Evolutionary conservation across 2,888 invertebrate species (phyloP), one percentile per base, ranked within the genome.

Genomic region (Itoplectis maculator): DNA sequence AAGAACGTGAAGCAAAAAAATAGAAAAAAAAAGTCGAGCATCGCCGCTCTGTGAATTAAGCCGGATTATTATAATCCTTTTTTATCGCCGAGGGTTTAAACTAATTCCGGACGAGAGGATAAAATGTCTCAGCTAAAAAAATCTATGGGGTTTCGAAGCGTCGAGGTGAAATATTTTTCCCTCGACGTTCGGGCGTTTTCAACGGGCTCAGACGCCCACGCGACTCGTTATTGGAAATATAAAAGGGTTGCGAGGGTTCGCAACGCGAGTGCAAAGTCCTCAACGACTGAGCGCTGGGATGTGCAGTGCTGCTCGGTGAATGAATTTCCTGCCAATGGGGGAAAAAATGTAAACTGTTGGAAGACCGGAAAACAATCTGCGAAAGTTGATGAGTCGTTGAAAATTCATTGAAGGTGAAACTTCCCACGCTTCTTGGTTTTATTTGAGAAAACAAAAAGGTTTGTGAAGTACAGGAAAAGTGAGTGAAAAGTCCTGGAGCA

Each of bases 21-120:
- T 7, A 2, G 42, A 9, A 70, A 70, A 68, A 66, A 68, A 68
- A 37, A 51, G 35, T 35, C 37, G 8, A 37, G 15, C 15, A 35
- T 45, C 35, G 37, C 35, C 0, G n/a, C 72, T 63, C 51, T 42
- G 20, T 20, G 15, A 42, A 40, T 37, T 37, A 54, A n/a, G 15
- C 15, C 23, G 11, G 15, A 54, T 51, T 15, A 51, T 65, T 42
- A 56, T 18, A 66, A 66, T 59, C 37, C 4, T 23, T 11, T 29
- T 29, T 29, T 29, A 29, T 29, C 5, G 0, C 18, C 8, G 13
- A 18, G 9, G 29, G 68, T 0, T 13, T 18, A 29, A 7, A 47
- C 45, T 45, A 59, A 66, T 59, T 4, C 42, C 13, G n/a, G 15
- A 65, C 5, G 29, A 5, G 29, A 29, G 15, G 35, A 15, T 54